phyloP scores from a whole-genome alignment of 1,140 invertebrate species.

The Drosophila leontia region DNA sequence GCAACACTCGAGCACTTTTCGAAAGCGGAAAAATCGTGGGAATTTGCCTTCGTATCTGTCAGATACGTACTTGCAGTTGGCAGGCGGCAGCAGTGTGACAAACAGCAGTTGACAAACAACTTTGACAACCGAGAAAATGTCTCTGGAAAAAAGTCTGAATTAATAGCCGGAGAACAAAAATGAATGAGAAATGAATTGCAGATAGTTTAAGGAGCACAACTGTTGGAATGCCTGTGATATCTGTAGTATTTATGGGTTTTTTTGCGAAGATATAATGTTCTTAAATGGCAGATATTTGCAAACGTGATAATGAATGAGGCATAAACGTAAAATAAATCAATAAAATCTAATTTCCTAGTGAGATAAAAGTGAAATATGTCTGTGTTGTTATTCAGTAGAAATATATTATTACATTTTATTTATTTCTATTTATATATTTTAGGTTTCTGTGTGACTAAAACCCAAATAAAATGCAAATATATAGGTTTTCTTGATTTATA shows the following conservation, averaged over 20 bases:
- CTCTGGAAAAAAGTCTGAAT: conserved; percentile 30
- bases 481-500: neutral
- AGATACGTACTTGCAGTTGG: conserved; percentile 36
- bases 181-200: conserved; percentile 12
- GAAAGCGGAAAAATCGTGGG: conserved; percentile 25
- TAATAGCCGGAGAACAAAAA: conserved; percentile 36
- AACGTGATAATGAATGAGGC: neutral
- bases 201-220: neutral
- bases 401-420: neutral
- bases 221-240: neutral
- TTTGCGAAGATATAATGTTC: neutral
- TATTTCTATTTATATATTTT: neutral
- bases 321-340: neutral
- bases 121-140: conserved; percentile 38
- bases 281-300: neutral
- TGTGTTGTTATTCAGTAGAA: neutral
- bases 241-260: neutral
- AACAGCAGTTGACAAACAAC: conserved; percentile 68
- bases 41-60: conserved; percentile 56
- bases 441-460: neutral
- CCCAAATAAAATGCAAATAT: neutral
- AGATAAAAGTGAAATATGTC: neutral
- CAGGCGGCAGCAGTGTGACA: conserved; percentile 48
- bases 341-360: neutral
- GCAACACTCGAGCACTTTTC: conserved; percentile 35